Percentiles rank a stretch among this genome's conserved stretches.
Conservation (phyloP, 2,888 invertebrate genomes). For the Labia minor region DNA sequence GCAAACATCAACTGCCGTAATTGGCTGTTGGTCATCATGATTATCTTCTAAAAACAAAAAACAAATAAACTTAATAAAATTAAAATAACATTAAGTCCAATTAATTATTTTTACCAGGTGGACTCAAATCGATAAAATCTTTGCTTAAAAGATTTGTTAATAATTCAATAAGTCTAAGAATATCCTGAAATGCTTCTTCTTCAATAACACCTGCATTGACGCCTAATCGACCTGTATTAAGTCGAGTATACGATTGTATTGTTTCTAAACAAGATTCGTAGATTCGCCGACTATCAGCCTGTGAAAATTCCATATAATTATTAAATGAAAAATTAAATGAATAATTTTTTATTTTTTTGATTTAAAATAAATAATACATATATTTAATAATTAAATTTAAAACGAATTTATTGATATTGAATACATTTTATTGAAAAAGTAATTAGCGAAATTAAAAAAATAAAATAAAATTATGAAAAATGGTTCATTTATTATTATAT, state of each 20-base stretch:
- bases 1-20: slow-evolving; percentile 49
- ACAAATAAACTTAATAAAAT: background rate
- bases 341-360: slow-evolving; percentile 16
- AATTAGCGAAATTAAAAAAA: too few species aligned
- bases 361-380: slow-evolving; percentile 13
- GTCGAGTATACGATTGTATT: slow-evolving; percentile 57
- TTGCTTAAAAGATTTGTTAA: slow-evolving; percentile 49
- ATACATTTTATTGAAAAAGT: too few species aligned
- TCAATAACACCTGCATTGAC: slow-evolving; percentile 53
- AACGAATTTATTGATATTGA: too few species aligned
- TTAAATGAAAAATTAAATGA: slow-evolving; percentile 20
- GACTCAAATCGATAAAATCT: slow-evolving; percentile 42
- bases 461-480: too few species aligned
- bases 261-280: slow-evolving; percentile 56
- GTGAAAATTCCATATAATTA: slow-evolving; percentile 34
- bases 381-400: background rate
- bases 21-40: slow-evolving; percentile 25
- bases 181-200: slow-evolving; percentile 64
- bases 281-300: slow-evolving; percentile 50
- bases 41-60: slow-evolving; percentile 5
- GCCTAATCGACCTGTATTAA: slow-evolving; percentile 52
- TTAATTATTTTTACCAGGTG: slow-evolving; percentile 24
- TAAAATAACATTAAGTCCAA: background rate
- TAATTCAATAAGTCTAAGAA: slow-evolving; percentile 68
- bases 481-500: too few species aligned